Conservation (phyloP, 2,888 invertebrate genomes). For the Cantharis nigra region DNA sequence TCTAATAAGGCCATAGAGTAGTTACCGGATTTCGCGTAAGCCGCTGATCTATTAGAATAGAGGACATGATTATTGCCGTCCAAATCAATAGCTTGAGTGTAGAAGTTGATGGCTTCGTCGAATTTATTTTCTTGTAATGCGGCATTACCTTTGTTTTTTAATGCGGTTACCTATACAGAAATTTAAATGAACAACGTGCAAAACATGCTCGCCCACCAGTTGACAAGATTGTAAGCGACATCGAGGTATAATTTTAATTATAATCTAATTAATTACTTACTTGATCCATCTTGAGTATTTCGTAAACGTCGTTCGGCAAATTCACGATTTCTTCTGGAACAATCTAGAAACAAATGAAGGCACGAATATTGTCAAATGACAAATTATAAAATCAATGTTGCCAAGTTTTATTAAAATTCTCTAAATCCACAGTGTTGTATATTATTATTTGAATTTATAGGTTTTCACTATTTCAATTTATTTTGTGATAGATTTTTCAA, state of each 20-base stretch:
- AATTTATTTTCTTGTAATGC: slow-evolving; percentile 78
- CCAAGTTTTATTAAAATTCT: background rate
- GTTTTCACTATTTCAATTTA: too few relatives aligned
- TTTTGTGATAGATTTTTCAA: too few relatives aligned
- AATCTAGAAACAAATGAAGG: slow-evolving; percentile 11
- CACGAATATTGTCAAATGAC: slow-evolving; percentile 10
- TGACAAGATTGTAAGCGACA: background rate
- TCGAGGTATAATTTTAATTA: background rate
- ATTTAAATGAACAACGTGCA: background rate
- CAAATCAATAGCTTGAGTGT: slow-evolving; percentile 79
- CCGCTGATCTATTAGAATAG: slow-evolving; percentile 90
- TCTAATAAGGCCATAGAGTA: slow-evolving; percentile 79
- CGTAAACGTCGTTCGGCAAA: background rate
- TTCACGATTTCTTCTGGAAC: slow-evolving; percentile 13
- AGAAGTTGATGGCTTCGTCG: slow-evolving; percentile 77
- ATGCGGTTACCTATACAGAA: slow-evolving; percentile 68
- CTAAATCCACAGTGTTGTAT: background rate
- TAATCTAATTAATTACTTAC: slow-evolving; percentile 5
- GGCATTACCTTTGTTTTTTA: slow-evolving; percentile 87
- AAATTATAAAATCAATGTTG: background rate
- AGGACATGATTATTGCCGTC: slow-evolving; percentile 86
- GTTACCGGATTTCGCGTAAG: slow-evolving; percentile 79
- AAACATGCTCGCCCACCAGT: background rate
- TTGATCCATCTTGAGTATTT: slow-evolving; percentile 9
- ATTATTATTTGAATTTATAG: too few relatives aligned